A percentile compares a stretch with the other conserved stretches of the same genome.
Evolutionary conservation across 2,888 invertebrate genomes (phyloP).

Genomic region (Linnaemya vulpina): DNA sequence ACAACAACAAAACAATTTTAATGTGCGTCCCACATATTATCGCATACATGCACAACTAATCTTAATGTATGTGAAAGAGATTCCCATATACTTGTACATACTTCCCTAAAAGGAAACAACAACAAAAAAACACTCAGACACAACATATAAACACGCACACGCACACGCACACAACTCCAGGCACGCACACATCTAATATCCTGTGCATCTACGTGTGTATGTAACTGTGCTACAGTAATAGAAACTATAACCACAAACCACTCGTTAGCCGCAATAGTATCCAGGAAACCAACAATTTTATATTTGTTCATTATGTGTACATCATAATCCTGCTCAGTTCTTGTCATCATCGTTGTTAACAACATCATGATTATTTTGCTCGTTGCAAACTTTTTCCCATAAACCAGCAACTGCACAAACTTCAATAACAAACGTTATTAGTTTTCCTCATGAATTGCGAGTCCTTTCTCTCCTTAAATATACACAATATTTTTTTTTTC

Average conservation of each 20-base stretch:
- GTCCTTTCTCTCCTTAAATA: conserved; percentile 39
- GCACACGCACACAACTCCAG: background rate
- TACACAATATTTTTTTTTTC: background rate
- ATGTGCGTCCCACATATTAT: conserved; percentile 1
- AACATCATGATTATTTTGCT: conserved; percentile 57
- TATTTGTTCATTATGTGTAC: background rate
- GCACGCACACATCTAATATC: background rate
- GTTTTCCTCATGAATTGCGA: conserved; percentile 63
- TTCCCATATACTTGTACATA: conserved; percentile 2
- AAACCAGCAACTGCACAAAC: conserved; percentile 42
- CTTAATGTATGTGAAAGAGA: conserved; percentile 34
- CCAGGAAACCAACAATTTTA: conserved; percentile 33
- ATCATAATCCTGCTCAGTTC: conserved; percentile 17
- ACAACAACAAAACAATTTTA: conserved; percentile 31
- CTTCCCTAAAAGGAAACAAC: no score
- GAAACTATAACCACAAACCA: conserved; percentile 50
- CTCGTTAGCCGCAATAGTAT: conserved; percentile 48
- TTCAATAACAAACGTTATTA: conserved; percentile 65
- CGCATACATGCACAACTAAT: background rate
- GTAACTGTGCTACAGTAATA: conserved; percentile 3
- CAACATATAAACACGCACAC: background rate
- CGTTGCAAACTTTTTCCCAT: conserved; percentile 25
- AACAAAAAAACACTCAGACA: background rate
- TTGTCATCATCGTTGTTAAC: conserved; percentile 29
- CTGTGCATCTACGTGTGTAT: background rate